Conservation (phyloP, 2,113 vertebrate genomes). For the Jaculus jaculus region DNA sequence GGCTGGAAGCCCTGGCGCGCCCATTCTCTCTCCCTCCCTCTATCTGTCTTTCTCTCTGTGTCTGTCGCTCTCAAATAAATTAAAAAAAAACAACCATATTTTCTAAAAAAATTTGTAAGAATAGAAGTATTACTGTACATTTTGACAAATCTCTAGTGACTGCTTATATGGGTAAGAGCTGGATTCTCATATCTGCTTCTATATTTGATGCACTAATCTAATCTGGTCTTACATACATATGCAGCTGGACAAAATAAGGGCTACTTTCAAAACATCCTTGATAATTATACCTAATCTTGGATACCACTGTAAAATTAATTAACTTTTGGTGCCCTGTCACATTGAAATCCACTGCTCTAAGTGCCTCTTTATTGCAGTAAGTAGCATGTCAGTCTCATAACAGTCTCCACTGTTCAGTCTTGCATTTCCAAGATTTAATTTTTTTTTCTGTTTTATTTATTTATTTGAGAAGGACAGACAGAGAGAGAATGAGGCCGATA, state of each 20-base stretch:
- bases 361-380: no score
- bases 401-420: not conserved
- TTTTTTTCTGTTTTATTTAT: no score
- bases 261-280: not conserved
- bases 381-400: no score
- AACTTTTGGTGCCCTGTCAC: not conserved
- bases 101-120: not conserved
- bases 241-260: not conserved
- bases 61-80: no score
- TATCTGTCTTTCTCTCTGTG: no score
- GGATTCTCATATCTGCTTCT: not conserved
- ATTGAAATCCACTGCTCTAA: not conserved
- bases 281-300: not conserved
- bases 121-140: not conserved
- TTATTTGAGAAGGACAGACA: no score
- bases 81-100: not conserved
- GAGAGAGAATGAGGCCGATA: no score
- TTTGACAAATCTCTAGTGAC: slow-evolving; percentile 8
- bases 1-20: no score
- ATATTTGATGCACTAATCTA: not conserved
- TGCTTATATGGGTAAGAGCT: not conserved
- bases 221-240: not conserved
- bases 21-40: no score
- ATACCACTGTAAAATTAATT: not conserved
- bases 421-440: no score